Evolutionary conservation across 2,797 vertebrate genomes (phyloP).

Genomic region (Microtus californicus): DNA sequence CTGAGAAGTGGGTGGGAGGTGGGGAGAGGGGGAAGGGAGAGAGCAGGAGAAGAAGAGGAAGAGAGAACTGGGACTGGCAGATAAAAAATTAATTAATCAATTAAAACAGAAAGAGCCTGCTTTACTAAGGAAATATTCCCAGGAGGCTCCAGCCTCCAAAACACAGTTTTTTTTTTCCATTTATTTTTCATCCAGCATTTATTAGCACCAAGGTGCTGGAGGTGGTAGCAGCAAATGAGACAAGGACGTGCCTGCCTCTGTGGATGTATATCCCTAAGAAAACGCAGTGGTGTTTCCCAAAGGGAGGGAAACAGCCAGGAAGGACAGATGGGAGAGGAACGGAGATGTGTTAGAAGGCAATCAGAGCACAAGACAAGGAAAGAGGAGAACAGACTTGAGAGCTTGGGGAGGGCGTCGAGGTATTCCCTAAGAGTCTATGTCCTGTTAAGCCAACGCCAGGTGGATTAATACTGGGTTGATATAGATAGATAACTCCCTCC

Average conservation of each 20-base stretch:
- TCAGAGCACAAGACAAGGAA: neutral
- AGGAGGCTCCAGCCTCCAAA: neutral
- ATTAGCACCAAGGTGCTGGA: neutral
- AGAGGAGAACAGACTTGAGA: rapidly evolving
- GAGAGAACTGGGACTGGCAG: no score
- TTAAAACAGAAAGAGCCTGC: no score
- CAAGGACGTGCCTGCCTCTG: rapidly evolving
- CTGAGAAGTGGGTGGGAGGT: no score
- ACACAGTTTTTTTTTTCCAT: no score
- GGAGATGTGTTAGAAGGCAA: neutral
- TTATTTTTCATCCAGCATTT: neutral
- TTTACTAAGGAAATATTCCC: neutral
- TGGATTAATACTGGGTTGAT: neutral
- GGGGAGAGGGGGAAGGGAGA: no score
- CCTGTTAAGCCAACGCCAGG: neutral
- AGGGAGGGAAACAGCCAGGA: neutral
- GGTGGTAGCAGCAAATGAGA: no score
- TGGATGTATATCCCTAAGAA: neutral
- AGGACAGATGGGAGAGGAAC: no score
- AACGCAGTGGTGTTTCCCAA: neutral
- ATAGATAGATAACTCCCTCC: neutral
- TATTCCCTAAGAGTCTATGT: neutral
- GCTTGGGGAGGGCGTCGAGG: rapidly evolving
- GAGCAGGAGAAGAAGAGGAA: no score
- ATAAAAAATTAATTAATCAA: no score